Conservation (phyloP, 2,113 vertebrate genomes). For the Ivindomyrus marchei region DNA sequence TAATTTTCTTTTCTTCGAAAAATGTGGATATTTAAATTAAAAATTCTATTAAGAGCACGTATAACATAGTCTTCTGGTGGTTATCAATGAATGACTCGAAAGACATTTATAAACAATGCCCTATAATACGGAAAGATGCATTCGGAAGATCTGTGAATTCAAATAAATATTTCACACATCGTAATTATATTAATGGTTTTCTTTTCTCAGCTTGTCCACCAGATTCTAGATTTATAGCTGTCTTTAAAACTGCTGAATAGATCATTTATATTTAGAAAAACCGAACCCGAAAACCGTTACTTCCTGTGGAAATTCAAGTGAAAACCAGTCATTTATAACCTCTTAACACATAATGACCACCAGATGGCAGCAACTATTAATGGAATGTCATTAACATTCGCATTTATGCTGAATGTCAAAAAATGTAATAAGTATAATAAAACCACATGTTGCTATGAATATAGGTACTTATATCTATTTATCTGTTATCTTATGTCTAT, state of each 20-base stretch:
- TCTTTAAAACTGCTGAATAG: not conserved
- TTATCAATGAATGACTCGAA: not conserved
- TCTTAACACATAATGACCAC: not conserved
- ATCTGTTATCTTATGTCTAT: not conserved
- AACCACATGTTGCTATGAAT: no score
- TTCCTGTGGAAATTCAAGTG: not conserved
- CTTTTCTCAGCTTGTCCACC: not conserved
- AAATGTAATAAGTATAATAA: no score
- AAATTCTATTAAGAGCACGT: not conserved
- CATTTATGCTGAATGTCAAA: not conserved
- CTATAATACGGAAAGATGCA: not conserved
- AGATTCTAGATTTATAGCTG: not conserved
- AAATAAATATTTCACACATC: not conserved
- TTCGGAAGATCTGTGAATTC: not conserved
- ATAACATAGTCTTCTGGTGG: not conserved
- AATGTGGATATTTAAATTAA: not conserved
- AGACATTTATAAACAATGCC: not conserved
- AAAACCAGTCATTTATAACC: not conserved
- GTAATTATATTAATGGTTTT: not conserved
- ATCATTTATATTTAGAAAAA: not conserved
- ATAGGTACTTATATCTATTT: not conserved
- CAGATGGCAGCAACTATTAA: slow-evolving; percentile 1
- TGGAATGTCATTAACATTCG: not conserved
- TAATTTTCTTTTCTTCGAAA: not conserved
- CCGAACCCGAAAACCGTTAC: not conserved